Percentiles rank a stretch among this genome's conserved stretches.
These are phyloP conservation scores for Rotaria macrura DNA, from an alignment of 2,888 invertebrate genomes.

Conservation along the genomic window DNA sequence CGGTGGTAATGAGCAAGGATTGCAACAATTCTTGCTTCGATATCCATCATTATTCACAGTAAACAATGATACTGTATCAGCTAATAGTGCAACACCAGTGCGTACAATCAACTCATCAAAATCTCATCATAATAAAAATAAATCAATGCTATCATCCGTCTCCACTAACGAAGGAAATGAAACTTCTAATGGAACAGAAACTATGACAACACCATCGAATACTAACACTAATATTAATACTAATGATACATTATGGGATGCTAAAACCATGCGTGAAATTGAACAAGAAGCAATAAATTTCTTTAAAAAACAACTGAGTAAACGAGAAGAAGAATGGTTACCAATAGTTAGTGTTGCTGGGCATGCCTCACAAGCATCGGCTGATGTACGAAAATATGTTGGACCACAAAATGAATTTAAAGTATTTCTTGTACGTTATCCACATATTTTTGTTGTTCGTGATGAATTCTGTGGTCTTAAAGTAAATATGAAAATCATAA, in stretches of 20 bases:
- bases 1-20: constrained; percentile 78
- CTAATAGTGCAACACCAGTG: constrained; percentile 36
- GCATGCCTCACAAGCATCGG: constrained; percentile 86
- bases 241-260: constrained; percentile 22
- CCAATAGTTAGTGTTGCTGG: constrained; percentile 90
- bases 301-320: constrained; percentile 79
- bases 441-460: constrained; percentile 48
- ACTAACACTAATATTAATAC: background rate
- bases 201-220: constrained; percentile 40
- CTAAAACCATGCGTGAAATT: constrained; percentile 37
- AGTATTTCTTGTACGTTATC: constrained; percentile 47
- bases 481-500: background rate
- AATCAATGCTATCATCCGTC: background rate
- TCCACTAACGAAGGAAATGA: constrained; percentile 35
- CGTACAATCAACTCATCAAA: constrained; percentile 34
- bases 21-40: constrained; percentile 87
- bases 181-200: constrained; percentile 37
- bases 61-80: constrained; percentile 59
- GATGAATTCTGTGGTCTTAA: constrained; percentile 46
- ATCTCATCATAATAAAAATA: background rate
- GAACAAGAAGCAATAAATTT: constrained; percentile 93
- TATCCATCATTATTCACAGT: constrained; percentile 90
- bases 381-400: constrained; percentile 67
- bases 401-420: constrained; percentile 49
- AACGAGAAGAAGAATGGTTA: constrained; percentile 90